Percentiles rank a stretch among this genome's conserved stretches.
Conservation (phyloP, 37 sponge, comb jelly and placozoan genomes). For the Agelas oroides region DNA sequence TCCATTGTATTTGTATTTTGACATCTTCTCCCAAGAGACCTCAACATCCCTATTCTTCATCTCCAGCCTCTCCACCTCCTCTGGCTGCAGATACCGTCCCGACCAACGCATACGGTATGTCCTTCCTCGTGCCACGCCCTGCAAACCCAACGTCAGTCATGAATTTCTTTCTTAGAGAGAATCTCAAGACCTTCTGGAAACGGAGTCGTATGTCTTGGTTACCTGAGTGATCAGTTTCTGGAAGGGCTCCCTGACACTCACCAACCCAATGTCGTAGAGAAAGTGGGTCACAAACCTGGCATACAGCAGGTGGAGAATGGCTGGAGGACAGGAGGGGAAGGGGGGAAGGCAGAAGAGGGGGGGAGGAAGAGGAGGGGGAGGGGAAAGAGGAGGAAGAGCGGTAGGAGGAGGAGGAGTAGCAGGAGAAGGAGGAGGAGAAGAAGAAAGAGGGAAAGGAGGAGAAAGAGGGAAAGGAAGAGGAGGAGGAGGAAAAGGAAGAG, state of each 20-base stretch:
- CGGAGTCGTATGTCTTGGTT: too few species aligned
- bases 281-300: slow-evolving; percentile 89
- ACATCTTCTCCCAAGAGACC: slow-evolving; percentile 91
- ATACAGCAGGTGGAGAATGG: slow-evolving; percentile 88
- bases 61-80: slow-evolving; percentile 42
- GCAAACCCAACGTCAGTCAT: neutral
- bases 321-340: slow-evolving; percentile 19
- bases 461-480: neutral
- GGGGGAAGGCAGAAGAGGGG: neutral
- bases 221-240: slow-evolving; percentile 79
- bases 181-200: neutral
- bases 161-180: neutral
- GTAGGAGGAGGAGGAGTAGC: too few species aligned
- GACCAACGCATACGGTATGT: slow-evolving; percentile 46
- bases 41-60: slow-evolving; percentile 34
- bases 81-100: slow-evolving; percentile 66
- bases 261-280: slow-evolving; percentile 74
- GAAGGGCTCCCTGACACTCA: slow-evolving; percentile 79
- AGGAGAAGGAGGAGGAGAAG: neutral
- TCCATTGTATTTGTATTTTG: slow-evolving; percentile 92
- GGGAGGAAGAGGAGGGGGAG: too few species aligned
- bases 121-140: slow-evolving; percentile 87
- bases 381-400: too few species aligned
- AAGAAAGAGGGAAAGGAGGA: neutral
- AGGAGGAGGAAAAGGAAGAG: too few species aligned